These are phyloP conservation scores for Gnatocerus cornutus DNA, from an alignment of 2,888 invertebrate genomes.

Conservation along the genomic window DNA sequence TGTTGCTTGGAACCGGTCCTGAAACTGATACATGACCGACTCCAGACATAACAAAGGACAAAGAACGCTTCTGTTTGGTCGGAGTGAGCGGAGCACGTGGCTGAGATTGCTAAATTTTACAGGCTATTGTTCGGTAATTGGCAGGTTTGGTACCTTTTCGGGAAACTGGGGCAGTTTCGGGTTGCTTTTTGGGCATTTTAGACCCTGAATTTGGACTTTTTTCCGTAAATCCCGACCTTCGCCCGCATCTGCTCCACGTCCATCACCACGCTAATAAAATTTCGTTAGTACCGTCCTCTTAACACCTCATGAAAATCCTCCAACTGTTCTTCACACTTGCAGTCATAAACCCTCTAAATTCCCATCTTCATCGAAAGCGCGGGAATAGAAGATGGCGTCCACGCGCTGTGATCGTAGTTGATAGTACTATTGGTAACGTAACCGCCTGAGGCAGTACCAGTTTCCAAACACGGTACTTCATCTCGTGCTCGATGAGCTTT, in stretches of 20 bases:
- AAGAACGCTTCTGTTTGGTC: slow-evolving; percentile 21
- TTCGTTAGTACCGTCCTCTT: slow-evolving; percentile 7
- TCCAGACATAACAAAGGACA: slow-evolving; percentile 10
- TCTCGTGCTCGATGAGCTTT: slow-evolving; percentile 10
- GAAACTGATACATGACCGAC: slow-evolving; percentile 5
- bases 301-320: neutral
- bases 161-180: too few relatives aligned
- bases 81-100: slow-evolving; percentile 15
- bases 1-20: slow-evolving; percentile 21
- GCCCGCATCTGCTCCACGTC: neutral
- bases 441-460: slow-evolving; percentile 45
- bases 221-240: neutral
- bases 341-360: too few relatives aligned
- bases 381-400: slow-evolving; percentile 39
- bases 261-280: neutral
- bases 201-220: too few relatives aligned
- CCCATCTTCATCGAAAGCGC: slow-evolving; percentile 23
- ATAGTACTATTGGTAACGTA: slow-evolving; percentile 22
- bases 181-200: too few relatives aligned
- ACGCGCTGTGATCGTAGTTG: slow-evolving; percentile 41
- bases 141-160: neutral
- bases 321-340: too few relatives aligned
- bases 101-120: slow-evolving; percentile 1
- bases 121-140: neutral
- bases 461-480: slow-evolving; percentile 33